Base-by-base conservation (phyloP, 1,140 invertebrate species). In the Drosophila azteca region DNA sequence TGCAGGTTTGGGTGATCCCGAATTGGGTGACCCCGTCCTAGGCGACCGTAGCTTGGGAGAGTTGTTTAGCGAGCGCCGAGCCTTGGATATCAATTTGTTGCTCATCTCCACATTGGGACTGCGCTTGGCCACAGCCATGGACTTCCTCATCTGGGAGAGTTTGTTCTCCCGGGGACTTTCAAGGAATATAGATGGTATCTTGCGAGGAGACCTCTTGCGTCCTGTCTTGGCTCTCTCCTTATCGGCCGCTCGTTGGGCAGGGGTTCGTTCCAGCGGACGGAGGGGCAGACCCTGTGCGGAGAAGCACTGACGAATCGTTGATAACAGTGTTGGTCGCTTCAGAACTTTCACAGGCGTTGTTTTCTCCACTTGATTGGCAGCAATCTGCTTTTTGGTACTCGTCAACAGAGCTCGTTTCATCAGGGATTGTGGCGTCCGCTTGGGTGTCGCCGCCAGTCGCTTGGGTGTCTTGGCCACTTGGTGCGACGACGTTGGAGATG, bases 331-430 rank as follows among this genome's bases (percentile, higher is more conserved):
- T 6, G 53, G n/a, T 4, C 58, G 48, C 6, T 52, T 59, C n/a
- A 62, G 22, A 6, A 31, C 43, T 8, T 43, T n/a, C 6, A 17
- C 49, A 0, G 68, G 61, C 3, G 77, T 72, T 0, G 44, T 63
- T 20, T 9, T 41, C 15, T 46, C 63, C 7, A 17, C 39, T 4
- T 20, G 50, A 17, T 52, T 75, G 13, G 57, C 50, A 8, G 52
- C 11, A 15, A 74, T 67, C 49, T 83, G 70, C 41, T 90, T 91
- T 9, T 91, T 91, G 35, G 82, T 80, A 31, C 89, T 91, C 9
- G 84, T 88, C 2, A 91, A 50, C 26, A 91, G 22, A 3, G 82
- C 90, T 39, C 85, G 59, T 59, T 91, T 91, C 71, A 90, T 88
- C 7, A 91, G 39, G 0, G 90, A 90, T n/a, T 83, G 90, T 0